Base-by-base conservation (phyloP, 2,888 invertebrate genomes). In the Drosophila nigritarsus region DNA sequence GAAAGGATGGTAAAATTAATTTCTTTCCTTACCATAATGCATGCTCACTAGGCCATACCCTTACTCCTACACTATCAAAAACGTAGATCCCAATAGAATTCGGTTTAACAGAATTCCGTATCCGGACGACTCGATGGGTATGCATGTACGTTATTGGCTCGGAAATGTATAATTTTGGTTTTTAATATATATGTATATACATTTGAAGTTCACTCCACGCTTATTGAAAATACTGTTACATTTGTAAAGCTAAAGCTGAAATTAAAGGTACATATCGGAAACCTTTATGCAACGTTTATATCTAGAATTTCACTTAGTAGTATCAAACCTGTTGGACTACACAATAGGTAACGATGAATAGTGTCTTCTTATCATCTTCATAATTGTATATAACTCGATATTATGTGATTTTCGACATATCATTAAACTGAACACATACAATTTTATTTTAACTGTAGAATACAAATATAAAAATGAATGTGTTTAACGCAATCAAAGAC, bases 331-430 rank as follows among this genome's bases (percentile, higher is more conserved):
- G 2, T 53, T 34, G 15, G 15, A 20, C 18, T 20, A 20, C 11
- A 6, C 20, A 11, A 18, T 24, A 20, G 45, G 24, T 24, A 24
- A 8, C 11, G 3, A 8, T 32, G 9, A 2, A 13, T 11, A 8
- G 8, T 48, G 32, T 64, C 27, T 64, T 38, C 30, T 38, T 18
- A 54, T 40, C 36, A 54, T 32, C n/a, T 20, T 65, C 20, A 61
- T 34, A 29, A 45, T 38, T 38, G 20, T 54, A 38, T 54, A 38
- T 27, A 54, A 18, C 49, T 64, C 30, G 27, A 48, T 18, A 54
- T 36, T 36, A 53, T 45, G 36, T 62, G 34, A 36, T 45, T 51
- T 62, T 13, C 18, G 11, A 7, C 6, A 24, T 29, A 50, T 65
- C n/a, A 40, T 40, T 49, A 11, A 56, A 24, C 20, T n/a, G 8